phyloP scores from a whole-genome alignment of 2,888 invertebrate species.

The Dasypogon diadema region DNA sequence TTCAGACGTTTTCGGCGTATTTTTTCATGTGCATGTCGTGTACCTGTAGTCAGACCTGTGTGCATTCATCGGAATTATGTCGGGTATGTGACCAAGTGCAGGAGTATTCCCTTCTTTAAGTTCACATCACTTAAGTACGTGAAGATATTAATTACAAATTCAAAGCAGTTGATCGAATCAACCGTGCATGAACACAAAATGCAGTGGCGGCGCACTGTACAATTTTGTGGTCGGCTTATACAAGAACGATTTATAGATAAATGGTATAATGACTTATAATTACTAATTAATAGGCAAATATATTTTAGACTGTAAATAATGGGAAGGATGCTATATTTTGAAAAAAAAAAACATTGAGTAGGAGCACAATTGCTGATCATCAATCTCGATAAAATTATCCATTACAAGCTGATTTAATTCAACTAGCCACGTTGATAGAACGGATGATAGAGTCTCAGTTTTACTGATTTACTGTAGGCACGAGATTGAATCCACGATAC shows the following conservation, averaged over 20 bases:
- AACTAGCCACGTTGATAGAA: no score
- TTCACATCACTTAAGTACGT: neutral
- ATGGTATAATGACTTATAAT: no score
- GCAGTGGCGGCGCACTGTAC: conserved; percentile 34
- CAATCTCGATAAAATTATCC: no score
- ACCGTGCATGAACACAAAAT: conserved; percentile 40
- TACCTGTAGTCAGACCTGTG: neutral
- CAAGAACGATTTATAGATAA: no score
- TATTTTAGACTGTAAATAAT: neutral
- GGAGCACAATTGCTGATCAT: no score
- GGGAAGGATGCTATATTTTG: neutral
- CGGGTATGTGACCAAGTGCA: conserved; percentile 3
- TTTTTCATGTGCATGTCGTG: neutral
- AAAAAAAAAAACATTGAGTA: no score
- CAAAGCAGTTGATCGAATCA: conserved; percentile 50
- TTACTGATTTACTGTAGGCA: no score
- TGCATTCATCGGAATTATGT: conserved; percentile 9
- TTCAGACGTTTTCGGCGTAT: conserved; percentile 14
- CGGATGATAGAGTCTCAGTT: no score
- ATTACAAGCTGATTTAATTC: no score
- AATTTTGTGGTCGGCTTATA: no score
- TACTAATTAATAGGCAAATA: neutral
- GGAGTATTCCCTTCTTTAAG: conserved; percentile 8
- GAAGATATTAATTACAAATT: conserved; percentile 55
- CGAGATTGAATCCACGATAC: no score